phyloP scores from a whole-genome alignment of 2,888 invertebrate genomes.

The Cryptus viduatorius region DNA sequence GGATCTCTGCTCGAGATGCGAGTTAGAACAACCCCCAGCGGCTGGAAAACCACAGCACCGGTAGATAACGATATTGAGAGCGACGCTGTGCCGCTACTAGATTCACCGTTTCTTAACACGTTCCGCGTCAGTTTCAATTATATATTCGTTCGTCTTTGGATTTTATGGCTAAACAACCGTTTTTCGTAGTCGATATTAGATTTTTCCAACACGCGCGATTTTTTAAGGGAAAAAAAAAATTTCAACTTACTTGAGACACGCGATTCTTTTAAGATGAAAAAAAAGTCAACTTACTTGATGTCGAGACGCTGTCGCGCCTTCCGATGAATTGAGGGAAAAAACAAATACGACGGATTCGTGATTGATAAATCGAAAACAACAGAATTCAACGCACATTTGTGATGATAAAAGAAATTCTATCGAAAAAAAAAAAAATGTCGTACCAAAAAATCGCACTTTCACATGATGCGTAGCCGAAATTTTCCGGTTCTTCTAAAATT shows the following conservation, averaged over 20 bases:
- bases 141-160: no score
- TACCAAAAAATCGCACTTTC: background rate
- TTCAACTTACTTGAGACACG: no score
- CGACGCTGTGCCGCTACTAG: slow-evolving; percentile 15
- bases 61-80: slow-evolving; percentile 24
- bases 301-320: no score
- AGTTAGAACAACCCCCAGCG: slow-evolving; percentile 32
- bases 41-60: slow-evolving; percentile 13
- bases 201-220: no score
- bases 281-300: no score
- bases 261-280: no score
- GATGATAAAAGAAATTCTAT: background rate
- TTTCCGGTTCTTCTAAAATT: slow-evolving; percentile 2
- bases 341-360: no score
- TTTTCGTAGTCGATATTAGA: no score
- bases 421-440: background rate
- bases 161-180: no score
- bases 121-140: background rate
- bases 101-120: slow-evolving; percentile 9
- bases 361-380: background rate
- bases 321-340: no score
- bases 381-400: background rate
- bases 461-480: background rate
- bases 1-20: slow-evolving; percentile 15
- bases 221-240: background rate